Evolutionary conservation across 2,888 invertebrate species (phyloP).

Genomic region (Reticulitermes lucifugus): DNA sequence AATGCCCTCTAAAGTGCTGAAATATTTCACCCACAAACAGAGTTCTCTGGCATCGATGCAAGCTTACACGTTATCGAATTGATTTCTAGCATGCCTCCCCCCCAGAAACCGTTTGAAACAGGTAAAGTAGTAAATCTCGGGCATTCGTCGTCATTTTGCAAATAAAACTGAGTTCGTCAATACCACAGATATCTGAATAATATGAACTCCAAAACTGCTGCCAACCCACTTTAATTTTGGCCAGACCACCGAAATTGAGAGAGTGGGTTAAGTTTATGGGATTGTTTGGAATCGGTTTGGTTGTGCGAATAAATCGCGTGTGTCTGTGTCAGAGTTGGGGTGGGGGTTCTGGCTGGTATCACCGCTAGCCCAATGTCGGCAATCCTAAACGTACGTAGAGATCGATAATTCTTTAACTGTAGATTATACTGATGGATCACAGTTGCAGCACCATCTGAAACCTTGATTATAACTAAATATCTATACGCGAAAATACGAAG

Average conservation of each 20-base stretch:
- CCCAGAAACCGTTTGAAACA: neutral
- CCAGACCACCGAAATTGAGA: neutral
- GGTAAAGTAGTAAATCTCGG: neutral
- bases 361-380: neutral
- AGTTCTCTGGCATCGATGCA: neutral
- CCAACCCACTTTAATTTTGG: slow-evolving; percentile 6
- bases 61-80: neutral
- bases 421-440: neutral
- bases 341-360: neutral
- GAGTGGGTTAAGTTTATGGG: slow-evolving; percentile 13
- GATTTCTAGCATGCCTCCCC: neutral
- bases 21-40: neutral
- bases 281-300: slow-evolving; percentile 11
- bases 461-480: too few relatives aligned
- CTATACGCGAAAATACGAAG: too few relatives aligned
- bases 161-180: neutral
- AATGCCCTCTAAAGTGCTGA: too few relatives aligned
- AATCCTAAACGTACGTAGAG: neutral
- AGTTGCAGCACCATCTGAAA: neutral
- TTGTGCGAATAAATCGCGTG: slow-evolving; percentile 1
- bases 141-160: neutral
- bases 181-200: neutral
- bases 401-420: neutral
- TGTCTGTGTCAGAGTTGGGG: neutral
- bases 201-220: neutral